Base-by-base conservation (phyloP, 2,113 vertebrate genomes). In the Sarotherodon lohbergeri region DNA sequence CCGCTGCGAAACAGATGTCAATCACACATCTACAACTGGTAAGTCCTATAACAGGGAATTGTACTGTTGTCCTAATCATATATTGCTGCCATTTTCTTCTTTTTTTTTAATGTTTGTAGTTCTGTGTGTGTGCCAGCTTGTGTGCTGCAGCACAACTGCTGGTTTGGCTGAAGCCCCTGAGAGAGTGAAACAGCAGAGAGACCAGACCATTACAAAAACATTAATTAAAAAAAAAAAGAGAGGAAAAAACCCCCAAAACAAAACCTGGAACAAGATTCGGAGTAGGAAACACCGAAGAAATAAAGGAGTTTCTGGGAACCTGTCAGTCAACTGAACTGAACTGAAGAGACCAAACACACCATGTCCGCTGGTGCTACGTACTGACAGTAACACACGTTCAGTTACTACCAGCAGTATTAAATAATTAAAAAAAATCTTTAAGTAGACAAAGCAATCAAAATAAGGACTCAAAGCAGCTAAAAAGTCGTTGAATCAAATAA, bases 91-190 rank as follows among this genome's bases (percentile, higher is more conserved):
- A 63, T 88, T 90, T 80, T 86, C 32, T 63, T 63, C 11, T 34
- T 3, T 48, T 52, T 80, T 86, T 79, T 80, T 63, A 59, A 66
- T 19, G 5, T 84, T 87, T 90, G 63, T 80, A 82, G 89, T 79
- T 91, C 24, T 88, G 81, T 79, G 73, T 88, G 59, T 88, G 56
- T 50, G 83, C 86, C 84, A 92, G 90, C 91, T 89, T 82, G 85
- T 83, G 89, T 82, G 87, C 84, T n/a, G 73, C 87, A 63, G 83
- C 91, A 90, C 90, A 81, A 83, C 83, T 66, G 91, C 87, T 90
- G 89, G 86, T 89, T 76, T 90, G 86, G 86, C 82, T 81, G 92
- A 92, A 86, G 87, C 91, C 95, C 95, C 95, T 95, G 95, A 95
- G 94, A 94, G 91, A 94, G 89, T 91, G 88, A 94, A 91, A 90